Percentiles rank a stretch among this genome's conserved stretches.
Conservation (phyloP, 2,888 invertebrate genomes). For the Ochropleura leucogaster region DNA sequence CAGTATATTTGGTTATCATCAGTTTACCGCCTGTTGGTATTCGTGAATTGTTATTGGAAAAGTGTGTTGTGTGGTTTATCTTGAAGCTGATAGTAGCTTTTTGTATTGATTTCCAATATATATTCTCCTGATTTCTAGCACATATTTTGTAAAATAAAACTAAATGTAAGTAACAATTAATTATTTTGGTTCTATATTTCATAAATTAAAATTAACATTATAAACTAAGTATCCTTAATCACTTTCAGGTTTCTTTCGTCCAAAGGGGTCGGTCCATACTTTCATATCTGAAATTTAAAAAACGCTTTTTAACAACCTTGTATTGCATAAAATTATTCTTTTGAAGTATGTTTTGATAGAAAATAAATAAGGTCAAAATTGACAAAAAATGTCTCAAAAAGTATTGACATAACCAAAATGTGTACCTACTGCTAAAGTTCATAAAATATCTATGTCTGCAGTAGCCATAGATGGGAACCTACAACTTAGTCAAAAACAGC, state of each 20-base stretch:
- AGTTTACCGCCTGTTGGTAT: neutral
- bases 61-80: neutral
- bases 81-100: neutral
- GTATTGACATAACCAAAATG: neutral
- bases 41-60: neutral
- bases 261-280: constrained; percentile 91
- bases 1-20: neutral
- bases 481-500: constrained; percentile 74
- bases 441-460: neutral
- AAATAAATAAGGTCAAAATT: neutral
- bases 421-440: neutral
- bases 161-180: constrained; percentile 49
- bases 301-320: neutral
- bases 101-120: neutral
- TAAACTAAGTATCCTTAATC: constrained; percentile 66
- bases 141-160: constrained; percentile 22
- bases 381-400: neutral
- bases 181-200: constrained; percentile 55
- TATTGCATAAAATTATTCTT: no score
- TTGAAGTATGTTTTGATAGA: neutral
- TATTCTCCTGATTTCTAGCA: no score
- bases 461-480: neutral
- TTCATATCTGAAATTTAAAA: constrained; percentile 90
- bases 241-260: constrained; percentile 83
- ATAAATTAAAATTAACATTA: constrained; percentile 57